Evolutionary conservation across 2,113 vertebrate species (phyloP).

Genomic region (Anser cygnoides): DNA sequence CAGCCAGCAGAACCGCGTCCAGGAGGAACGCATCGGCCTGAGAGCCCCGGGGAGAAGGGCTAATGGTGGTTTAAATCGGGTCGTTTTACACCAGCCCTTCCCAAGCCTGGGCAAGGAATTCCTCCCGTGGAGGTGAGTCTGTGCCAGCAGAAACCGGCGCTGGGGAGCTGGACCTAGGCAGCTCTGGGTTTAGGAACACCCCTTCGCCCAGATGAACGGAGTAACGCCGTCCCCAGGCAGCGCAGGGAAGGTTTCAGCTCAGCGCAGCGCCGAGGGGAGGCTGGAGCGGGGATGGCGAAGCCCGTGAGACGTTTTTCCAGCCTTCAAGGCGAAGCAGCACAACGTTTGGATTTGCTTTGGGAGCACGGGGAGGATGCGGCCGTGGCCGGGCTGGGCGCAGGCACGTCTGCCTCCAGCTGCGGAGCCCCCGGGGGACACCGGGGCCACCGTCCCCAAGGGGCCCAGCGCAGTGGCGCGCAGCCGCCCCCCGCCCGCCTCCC

Average conservation of each 20-base stretch:
- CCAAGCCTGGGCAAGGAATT: background rate
- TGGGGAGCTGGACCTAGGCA: accelerated
- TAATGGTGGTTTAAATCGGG: background rate
- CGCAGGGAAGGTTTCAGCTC: accelerated
- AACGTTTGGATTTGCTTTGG: background rate
- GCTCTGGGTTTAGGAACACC: background rate
- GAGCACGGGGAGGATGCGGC: accelerated
- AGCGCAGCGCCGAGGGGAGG: background rate
- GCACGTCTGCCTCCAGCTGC: background rate
- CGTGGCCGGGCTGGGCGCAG: accelerated
- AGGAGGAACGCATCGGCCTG: background rate
- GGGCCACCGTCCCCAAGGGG: accelerated
- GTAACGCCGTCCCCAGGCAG: background rate
- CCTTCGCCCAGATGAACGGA: background rate
- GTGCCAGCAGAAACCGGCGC: accelerated
- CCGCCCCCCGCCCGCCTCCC: background rate
- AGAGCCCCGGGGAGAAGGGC: background rate
- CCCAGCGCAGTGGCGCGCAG: accelerated
- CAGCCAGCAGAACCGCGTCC: background rate
- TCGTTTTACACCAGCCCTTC: background rate
- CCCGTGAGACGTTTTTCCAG: too few species aligned
- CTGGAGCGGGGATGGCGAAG: accelerated
- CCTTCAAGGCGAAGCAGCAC: background rate
- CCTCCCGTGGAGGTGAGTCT: too few species aligned
- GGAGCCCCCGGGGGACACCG: background rate